Percentiles rank a stretch among this genome's conserved stretches.
Evolutionary conservation across 2,113 vertebrate species (phyloP).

Genomic region (Eira barbara): DNA sequence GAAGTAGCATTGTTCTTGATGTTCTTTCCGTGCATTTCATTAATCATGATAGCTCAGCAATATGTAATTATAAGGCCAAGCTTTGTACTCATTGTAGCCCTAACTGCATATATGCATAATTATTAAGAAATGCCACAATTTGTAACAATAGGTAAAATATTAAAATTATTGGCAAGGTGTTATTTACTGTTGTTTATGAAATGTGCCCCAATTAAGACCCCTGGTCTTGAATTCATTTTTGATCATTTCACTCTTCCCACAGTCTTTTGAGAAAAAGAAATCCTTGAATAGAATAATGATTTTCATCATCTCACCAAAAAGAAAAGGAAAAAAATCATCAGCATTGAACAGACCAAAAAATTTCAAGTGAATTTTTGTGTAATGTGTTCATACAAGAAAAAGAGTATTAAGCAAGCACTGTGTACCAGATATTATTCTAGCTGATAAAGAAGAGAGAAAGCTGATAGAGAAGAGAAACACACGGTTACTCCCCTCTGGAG

Average conservation of each 20-base stretch:
- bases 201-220: neutral
- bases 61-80: neutral
- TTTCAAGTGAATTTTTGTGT: neutral
- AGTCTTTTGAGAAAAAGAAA: neutral
- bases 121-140: neutral
- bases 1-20: neutral
- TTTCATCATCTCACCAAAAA: neutral
- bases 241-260: neutral
- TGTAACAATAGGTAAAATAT: neutral
- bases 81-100: neutral
- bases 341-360: neutral
- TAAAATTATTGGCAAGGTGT: neutral
- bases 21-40: neutral
- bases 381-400: neutral
- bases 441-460: neutral
- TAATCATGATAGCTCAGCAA: neutral
- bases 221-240: neutral
- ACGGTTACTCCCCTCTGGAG: neutral
- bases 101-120: neutral
- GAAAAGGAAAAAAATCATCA: neutral
- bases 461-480: neutral
- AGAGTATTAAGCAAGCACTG: neutral
- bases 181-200: neutral
- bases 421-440: neutral
- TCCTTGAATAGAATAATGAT: neutral